Base-by-base conservation (phyloP, 2,113 vertebrate genomes). In the Sturnira hondurensis region DNA sequence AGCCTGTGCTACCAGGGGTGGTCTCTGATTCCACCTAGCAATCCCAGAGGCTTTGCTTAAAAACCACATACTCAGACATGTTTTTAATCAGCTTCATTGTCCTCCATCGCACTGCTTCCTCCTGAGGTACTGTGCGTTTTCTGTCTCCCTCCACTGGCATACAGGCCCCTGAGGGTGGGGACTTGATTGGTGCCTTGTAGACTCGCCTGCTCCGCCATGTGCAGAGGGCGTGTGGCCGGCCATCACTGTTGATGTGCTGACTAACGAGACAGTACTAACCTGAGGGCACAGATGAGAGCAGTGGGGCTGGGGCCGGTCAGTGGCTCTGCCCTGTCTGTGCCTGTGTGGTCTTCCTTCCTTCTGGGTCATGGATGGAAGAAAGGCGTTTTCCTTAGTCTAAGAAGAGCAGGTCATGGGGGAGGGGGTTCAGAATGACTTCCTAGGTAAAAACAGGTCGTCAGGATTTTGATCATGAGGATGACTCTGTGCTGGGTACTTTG, bases 181-280 rank as follows among this genome's bases (percentile, higher is more conserved):
- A 7, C 47, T 78, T 73, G 5, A 31, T 3, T n/a, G n/a, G 67
- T 56, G 33, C 43, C 0, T 3, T 31, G 33, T n/a, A 26, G 47
- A 11, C 5, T 65, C 15, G 63, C 85, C 10, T 22, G 52, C 41
- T 43, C 26, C 36, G 87, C 5, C 22, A 5, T 13, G 50, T 63
- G 47, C 7, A 5, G 38, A n/a, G n/a, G 36, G 56, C 9, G 0
- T 0, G 24, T 24, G 76, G 38, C 45, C 31, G n/a, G 63, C 41
- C 0, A 0, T 13, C 5, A 1, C 1, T 28, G 71, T 77, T 31
- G 12, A 1, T 8, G 61, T 70, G 86, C 20, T 8, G 52, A 20
- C 36, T 26, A n/a, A 24, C 0, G 2, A 43, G n/a, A 56, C 50
- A n/a, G 2, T 31, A 16, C 0, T 16, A n/a, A 13, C n/a, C 43